Evolutionary conservation across 2,888 invertebrate genomes (phyloP).

Genomic region (Aquatica leii): DNA sequence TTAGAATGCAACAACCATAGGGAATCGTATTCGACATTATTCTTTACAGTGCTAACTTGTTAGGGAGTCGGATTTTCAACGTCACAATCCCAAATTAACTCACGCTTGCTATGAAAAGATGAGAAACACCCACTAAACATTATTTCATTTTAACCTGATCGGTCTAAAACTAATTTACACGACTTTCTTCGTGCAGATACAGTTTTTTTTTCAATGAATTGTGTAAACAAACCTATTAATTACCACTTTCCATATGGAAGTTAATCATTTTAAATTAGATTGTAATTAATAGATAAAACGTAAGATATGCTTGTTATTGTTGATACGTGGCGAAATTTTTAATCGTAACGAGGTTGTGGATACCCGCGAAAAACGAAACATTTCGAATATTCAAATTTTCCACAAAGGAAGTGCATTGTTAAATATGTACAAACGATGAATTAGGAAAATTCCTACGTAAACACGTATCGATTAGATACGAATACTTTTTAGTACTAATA

Average conservation of each 20-base stretch:
- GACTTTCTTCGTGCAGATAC: not conserved
- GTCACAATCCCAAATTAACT: conserved; percentile 36
- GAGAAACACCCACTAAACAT: conserved; percentile 22
- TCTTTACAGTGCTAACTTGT: conserved; percentile 30
- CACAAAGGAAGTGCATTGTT: no score
- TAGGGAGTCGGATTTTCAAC: conserved; percentile 32
- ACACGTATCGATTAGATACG: no score
- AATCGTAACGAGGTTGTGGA: no score
- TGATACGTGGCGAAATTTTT: no score
- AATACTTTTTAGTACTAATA: no score
- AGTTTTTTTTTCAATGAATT: not conserved
- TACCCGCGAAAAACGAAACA: no score
- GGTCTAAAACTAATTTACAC: no score
- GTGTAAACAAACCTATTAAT: not conserved
- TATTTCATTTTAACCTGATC: conserved; percentile 1
- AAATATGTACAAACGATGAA: no score
- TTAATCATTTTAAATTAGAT: conserved; percentile 3
- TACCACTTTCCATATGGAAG: conserved; percentile 6
- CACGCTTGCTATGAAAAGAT: conserved; percentile 23
- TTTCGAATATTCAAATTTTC: no score
- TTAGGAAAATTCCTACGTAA: no score
- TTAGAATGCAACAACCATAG: conserved; percentile 47
- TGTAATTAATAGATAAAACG: conserved; percentile 8
- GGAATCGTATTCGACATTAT: conserved; percentile 38
- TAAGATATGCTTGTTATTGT: no score